Evolutionary conservation across 2,888 invertebrate species (phyloP), one percentile per base, ranked within the genome.

Genomic region (Cosmia trapezina): DNA sequence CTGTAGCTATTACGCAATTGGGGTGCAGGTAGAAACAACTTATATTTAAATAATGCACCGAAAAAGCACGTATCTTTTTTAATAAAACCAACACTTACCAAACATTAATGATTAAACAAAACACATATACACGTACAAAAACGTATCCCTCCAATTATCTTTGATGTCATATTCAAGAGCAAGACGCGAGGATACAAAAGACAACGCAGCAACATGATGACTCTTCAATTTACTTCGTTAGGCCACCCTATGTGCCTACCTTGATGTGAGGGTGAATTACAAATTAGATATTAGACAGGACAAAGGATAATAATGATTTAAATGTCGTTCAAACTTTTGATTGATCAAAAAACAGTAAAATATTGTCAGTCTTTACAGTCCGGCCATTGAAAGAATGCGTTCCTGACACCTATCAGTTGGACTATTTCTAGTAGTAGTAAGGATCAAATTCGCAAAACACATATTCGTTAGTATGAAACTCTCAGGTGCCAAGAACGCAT

Each of bases 211-310:
- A 77, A 37, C 78, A 86, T 69, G 80, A 93, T 89, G 89, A 73
- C 86, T 72, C 94, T 94, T 89, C 90, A 93, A 93, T 92, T 93
- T 93, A 88, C 89, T 89, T 93, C 91, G 91, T 94, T 94, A 93
- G 89, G 90, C 81, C 76, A 91, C 83, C 84, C 76, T 70, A 75
- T 83, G 89, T 90, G n/a, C 91, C 9, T 9, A 49, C 63, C 90
- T 92, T 91, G 90, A 85, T 87, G 71, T 72, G 61, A 81, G 89
- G 94, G 93, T 94, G 94, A 89, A 94, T 91, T 87, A 84, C 86
- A 89, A 92, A 89, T 87, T 61, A 83, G 74, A 71, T 64, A 65
- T 76, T 83, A 83, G 82, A 66, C 68, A 80, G 60, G 2, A 70
- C 57, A 78, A 73, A 81, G 78, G 62, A 65, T 69, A 17, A 17